Percentiles rank a stretch among this genome's conserved stretches.
phyloP scores from a whole-genome alignment of 2,113 vertebrate genomes.

The Amphiprion ocellaris region DNA sequence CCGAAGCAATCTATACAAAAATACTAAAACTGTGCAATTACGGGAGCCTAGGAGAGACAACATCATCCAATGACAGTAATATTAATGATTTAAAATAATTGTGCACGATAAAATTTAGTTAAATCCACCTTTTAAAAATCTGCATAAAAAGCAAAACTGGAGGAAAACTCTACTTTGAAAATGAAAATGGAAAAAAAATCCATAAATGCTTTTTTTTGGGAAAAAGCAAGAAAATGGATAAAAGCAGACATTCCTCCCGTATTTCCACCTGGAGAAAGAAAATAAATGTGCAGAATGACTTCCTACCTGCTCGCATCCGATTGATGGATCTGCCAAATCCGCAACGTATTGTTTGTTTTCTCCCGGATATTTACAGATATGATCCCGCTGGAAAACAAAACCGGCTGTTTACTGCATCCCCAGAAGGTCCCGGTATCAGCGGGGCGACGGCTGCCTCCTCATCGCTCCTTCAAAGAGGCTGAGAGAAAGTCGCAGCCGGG shows the following conservation, averaged over 20 bases:
- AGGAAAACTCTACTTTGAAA: too few species aligned
- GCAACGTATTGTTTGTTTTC: constrained; percentile 63
- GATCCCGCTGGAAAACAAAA: constrained; percentile 60
- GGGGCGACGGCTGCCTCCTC: constrained; percentile 72
- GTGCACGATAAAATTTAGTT: not conserved
- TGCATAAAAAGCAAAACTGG: not conserved
- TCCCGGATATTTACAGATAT: constrained; percentile 61
- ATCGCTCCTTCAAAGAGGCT: constrained; percentile 76
- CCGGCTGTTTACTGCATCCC: constrained; percentile 70
- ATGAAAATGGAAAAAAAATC: not conserved
- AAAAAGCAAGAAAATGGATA: not conserved
- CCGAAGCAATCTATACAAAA: not conserved
- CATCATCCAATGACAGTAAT: too few species aligned
- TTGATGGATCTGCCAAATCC: constrained; percentile 76
- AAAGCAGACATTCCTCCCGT: not conserved
- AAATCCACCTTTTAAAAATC: not conserved
- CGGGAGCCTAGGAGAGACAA: too few species aligned
- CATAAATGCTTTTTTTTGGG: not conserved
- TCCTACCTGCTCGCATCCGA: constrained; percentile 86
- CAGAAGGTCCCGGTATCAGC: constrained; percentile 70
- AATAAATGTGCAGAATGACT: constrained; percentile 5
- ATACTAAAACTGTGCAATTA: too few species aligned
- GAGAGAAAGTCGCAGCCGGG: constrained; percentile 73
- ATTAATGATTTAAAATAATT: not conserved
- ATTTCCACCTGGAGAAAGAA: not conserved